Base-by-base conservation (phyloP, 1,140 invertebrate species). In the Drosophila kanapiae region DNA sequence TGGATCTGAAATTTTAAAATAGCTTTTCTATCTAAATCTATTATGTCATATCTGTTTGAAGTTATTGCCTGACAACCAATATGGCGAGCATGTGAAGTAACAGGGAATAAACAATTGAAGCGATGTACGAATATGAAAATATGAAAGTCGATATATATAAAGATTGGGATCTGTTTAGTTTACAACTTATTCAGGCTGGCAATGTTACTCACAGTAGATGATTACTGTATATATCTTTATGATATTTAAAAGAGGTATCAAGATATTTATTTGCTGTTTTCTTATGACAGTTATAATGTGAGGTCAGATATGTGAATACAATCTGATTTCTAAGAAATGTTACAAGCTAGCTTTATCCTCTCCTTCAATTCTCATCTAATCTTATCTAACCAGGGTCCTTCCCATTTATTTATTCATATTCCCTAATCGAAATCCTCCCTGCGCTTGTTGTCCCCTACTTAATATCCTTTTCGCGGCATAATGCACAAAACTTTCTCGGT, bases 1-100 rank as follows among this genome's bases (percentile, higher is more conserved):
- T 68, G 56, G 75, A 77, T 58, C 75, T 77, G n/a, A 68, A 68
- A 75, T 75, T 75, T 75, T 74, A 74, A 77, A 77, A 68, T 56
- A 60, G 31, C 62, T 29, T 38, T 57, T 54, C 68, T 60, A 72
- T 71, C 68, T 59, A 71, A 72, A 72, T 72, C 70, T 60, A 72
- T 72, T 72, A 72, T 72, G 54, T 60, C 68, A 49, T 72, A 72
- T 72, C 70, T 51, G 31, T 31, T 59, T 51, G 54, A 72, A 72
- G 69, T 72, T 72, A 72, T 72, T 72, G 69, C 68, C 67, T 72
- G 70, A 43, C 67, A 72, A 72, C 68, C 54, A 40, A 71, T 72
- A 59, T 51, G 48, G 37, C 33, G 23, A 43, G 67, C 29, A 71
- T 43, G 42, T 72, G 67, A 71, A 48, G 35, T 42, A 38, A 7